These are phyloP conservation scores for Hermetia illucens DNA, from an alignment of 1,140 invertebrate genomes.

Conservation along the genomic window DNA sequence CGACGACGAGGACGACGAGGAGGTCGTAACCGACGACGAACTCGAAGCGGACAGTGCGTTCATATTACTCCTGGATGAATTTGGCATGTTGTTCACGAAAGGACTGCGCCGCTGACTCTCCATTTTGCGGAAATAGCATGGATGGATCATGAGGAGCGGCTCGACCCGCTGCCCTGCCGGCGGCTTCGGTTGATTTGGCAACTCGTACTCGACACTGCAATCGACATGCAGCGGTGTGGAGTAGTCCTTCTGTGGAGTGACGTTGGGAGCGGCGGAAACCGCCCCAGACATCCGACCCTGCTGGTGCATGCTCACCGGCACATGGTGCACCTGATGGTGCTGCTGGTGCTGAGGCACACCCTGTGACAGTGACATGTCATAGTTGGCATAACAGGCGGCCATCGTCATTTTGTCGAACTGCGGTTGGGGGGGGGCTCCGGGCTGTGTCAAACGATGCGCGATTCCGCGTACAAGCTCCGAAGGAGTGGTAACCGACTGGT, in stretches of 20 bases:
- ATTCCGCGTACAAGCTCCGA: too few species aligned
- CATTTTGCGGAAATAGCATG: constrained; percentile 68
- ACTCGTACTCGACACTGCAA: constrained; percentile 72
- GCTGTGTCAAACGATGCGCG: too few species aligned
- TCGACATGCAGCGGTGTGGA: constrained; percentile 65
- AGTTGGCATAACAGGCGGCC: constrained; percentile 30
- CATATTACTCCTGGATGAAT: constrained; percentile 22
- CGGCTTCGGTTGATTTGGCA: constrained; percentile 66
- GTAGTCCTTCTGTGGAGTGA: constrained; percentile 54
- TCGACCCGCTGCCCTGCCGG: constrained; percentile 58
- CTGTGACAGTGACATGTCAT: constrained; percentile 21
- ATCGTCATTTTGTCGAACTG: constrained; percentile 23
- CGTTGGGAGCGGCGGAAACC: constrained; percentile 6
- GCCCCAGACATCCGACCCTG: background rate
- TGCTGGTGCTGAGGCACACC: constrained; percentile 10
- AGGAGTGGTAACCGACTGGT: too few species aligned
- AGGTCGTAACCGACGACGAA: constrained; percentile 6
- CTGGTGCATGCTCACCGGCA: too few species aligned
- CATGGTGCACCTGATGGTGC: constrained; percentile 9
- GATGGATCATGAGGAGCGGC: constrained; percentile 69
- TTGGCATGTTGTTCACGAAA: constrained; percentile 57
- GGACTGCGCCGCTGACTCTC: constrained; percentile 59
- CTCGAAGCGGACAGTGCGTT: constrained; percentile 12
- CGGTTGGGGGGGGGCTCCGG: too few species aligned
- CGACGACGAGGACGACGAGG: constrained; percentile 9